These are phyloP conservation scores for Neogale vison DNA, from an alignment of 2,113 vertebrate species.

Conservation along the genomic window DNA sequence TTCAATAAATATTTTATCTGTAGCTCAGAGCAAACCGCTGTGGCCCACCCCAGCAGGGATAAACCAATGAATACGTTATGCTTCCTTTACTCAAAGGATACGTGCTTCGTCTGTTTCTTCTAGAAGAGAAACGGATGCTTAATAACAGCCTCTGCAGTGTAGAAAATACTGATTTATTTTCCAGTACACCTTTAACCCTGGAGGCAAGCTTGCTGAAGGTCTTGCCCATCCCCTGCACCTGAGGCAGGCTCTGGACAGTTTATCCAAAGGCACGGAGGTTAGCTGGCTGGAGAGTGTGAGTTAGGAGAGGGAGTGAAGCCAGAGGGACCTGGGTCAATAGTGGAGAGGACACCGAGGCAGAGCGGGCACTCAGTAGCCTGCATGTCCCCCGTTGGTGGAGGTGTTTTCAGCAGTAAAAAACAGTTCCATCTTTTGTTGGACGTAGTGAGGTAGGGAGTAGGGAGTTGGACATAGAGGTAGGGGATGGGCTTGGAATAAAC, in stretches of 20 bases:
- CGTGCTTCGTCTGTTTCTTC: fast-evolving
- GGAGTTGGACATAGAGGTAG: background rate
- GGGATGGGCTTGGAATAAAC: background rate
- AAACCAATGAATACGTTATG: background rate
- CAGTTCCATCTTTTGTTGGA: too few relatives aligned
- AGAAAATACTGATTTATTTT: background rate
- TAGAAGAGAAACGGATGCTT: background rate
- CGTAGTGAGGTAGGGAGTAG: too few relatives aligned
- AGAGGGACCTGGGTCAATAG: too few relatives aligned
- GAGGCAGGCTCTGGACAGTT: background rate
- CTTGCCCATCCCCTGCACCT: fast-evolving
- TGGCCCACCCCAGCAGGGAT: fast-evolving
- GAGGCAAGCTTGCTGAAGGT: background rate
- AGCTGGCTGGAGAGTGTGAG: background rate
- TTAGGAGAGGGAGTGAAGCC: background rate
- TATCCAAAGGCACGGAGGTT: background rate
- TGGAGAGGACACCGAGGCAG: background rate
- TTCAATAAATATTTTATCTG: background rate
- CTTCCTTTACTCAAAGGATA: background rate
- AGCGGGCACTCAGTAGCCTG: fast-evolving
- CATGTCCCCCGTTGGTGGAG: too few relatives aligned
- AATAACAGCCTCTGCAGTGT: too few relatives aligned
- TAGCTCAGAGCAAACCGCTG: background rate
- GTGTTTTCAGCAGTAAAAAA: background rate
- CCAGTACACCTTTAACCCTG: background rate